These are phyloP conservation scores for Coturnix japonica DNA, from an alignment of 2,113 vertebrate species.

Conservation along the genomic window DNA sequence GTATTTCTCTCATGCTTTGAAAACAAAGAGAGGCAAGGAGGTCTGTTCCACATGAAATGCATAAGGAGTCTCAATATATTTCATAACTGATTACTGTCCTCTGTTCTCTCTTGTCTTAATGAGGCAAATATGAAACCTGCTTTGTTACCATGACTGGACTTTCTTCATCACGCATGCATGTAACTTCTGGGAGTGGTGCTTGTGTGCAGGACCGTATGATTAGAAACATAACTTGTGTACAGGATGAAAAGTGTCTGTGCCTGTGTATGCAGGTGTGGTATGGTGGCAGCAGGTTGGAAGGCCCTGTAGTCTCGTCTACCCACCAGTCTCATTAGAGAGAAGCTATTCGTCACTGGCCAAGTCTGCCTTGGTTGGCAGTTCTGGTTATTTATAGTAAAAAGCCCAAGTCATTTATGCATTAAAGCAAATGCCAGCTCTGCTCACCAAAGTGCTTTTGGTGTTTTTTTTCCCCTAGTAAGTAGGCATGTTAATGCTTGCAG, in stretches of 20 bases:
- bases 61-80: neutral
- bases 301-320: neutral
- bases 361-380: neutral
- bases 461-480: neutral
- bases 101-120: neutral
- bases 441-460: neutral
- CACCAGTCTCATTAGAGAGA: neutral
- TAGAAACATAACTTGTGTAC: neutral
- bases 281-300: neutral
- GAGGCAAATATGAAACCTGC: slow-evolving; percentile 13
- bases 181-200: slow-evolving; percentile 21
- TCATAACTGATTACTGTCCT: neutral
- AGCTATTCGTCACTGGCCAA: neutral
- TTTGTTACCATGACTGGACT: slow-evolving; percentile 9
- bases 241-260: accelerated
- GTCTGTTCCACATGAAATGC: neutral
- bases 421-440: neutral
- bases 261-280: neutral
- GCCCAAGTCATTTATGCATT: neutral
- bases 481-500: neutral
- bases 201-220: neutral
- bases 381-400: neutral
- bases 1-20: neutral
- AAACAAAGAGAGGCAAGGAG: neutral
- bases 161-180: slow-evolving; percentile 1